Conservation (phyloP, 2,113 vertebrate genomes). For the Varanus salvator region DNA sequence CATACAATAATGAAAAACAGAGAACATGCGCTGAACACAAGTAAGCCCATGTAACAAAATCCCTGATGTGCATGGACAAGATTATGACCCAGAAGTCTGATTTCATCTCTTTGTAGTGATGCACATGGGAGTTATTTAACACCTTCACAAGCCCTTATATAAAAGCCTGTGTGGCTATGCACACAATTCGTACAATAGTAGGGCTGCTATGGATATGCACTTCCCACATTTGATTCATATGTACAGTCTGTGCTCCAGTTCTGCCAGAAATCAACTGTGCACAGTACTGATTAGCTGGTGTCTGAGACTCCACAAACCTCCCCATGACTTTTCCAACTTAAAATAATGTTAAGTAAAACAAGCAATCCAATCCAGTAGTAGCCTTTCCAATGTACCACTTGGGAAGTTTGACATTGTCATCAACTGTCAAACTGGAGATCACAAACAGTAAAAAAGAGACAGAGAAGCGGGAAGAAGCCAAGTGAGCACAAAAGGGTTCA, state of each 20-base stretch:
- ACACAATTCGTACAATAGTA: neutral
- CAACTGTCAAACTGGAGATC: too few relatives aligned
- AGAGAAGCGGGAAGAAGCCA: too few relatives aligned
- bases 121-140: constrained; percentile 17
- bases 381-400: too few relatives aligned
- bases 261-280: neutral
- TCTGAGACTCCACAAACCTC: too few relatives aligned
- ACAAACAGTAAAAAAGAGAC: too few relatives aligned
- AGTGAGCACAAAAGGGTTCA: too few relatives aligned
- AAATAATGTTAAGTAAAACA: neutral
- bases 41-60: neutral
- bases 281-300: neutral
- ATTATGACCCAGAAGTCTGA: constrained; percentile 38
- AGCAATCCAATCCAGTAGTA: too few relatives aligned
- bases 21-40: neutral
- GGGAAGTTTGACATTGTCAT: too few relatives aligned
- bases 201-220: neutral
- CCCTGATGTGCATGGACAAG: rapidly evolving
- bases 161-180: rapidly evolving
- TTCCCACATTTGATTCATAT: neutral
- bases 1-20: neutral
- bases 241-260: neutral
- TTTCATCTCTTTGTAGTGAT: neutral
- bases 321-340: neutral
- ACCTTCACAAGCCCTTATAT: constrained; percentile 37